Conservation (phyloP, 2,888 invertebrate species). For the Eremobia ochroleuca region DNA sequence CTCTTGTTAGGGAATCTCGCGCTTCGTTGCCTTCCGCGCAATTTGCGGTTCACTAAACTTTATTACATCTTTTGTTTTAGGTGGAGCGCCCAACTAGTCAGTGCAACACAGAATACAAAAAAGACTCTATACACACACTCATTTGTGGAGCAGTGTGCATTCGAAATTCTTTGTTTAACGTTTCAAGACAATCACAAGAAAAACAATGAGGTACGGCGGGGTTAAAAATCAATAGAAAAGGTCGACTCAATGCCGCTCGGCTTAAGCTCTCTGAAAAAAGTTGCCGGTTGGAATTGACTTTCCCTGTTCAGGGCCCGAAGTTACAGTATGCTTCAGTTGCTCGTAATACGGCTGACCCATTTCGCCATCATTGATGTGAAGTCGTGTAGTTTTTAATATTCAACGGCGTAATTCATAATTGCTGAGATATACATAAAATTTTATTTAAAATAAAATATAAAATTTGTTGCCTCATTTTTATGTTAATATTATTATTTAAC, state of each 20-base stretch:
- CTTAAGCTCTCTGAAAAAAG: slow-evolving; percentile 79
- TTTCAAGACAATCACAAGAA: slow-evolving; percentile 64
- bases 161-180: slow-evolving; percentile 58
- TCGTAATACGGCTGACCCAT: slow-evolving; percentile 74
- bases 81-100: slow-evolving; percentile 57
- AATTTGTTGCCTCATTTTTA: background rate
- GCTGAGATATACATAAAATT: slow-evolving; percentile 15
- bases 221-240: slow-evolving; percentile 77
- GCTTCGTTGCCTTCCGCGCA: slow-evolving; percentile 72
- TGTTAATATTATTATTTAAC: slow-evolving; percentile 13
- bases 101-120: slow-evolving; percentile 46
- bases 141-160: slow-evolving; percentile 43
- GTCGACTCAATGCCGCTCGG: slow-evolving; percentile 72
- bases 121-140: slow-evolving; percentile 14
- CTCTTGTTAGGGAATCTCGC: slow-evolving; percentile 69
- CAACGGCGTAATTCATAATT: slow-evolving; percentile 47
- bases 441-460: slow-evolving; percentile 1
- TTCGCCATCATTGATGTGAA: slow-evolving; percentile 66
- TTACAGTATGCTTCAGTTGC: slow-evolving; percentile 77
- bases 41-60: slow-evolving; percentile 78
- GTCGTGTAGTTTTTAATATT: slow-evolving; percentile 57
- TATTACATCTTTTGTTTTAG: slow-evolving; percentile 76
- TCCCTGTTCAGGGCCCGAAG: slow-evolving; percentile 82
- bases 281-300: slow-evolving; percentile 86
- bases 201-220: slow-evolving; percentile 68